phyloP scores from a whole-genome alignment of 2,113 vertebrate genomes.

The Odocoileus hemionus region DNA sequence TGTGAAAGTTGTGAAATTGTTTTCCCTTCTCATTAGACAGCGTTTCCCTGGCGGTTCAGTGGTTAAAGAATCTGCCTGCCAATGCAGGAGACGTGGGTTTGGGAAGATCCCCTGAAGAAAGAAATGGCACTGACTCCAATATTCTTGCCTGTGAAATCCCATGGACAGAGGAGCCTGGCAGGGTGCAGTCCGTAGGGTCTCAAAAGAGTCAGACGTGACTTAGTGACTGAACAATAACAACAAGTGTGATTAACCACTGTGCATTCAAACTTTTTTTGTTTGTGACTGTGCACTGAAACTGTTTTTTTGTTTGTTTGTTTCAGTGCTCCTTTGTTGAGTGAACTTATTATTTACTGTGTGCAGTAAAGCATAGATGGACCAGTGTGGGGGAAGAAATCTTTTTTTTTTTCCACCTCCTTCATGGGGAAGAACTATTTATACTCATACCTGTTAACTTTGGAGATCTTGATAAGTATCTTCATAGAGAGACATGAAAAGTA shows the following conservation, averaged over 20 bases:
- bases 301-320: not conserved
- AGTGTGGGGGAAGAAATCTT: not conserved
- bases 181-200: too few relatives aligned
- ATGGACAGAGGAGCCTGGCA: too few relatives aligned
- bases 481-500: not conserved
- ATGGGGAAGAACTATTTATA: not conserved
- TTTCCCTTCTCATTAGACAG: not conserved
- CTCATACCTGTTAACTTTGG: not conserved
- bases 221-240: too few relatives aligned
- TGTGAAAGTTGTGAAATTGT: not conserved
- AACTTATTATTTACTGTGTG: not conserved
- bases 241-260: not conserved
- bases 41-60: too few relatives aligned
- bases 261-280: not conserved
- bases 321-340: not conserved
- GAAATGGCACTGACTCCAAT: too few relatives aligned
- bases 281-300: too few relatives aligned
- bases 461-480: not conserved
- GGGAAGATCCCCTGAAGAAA: too few relatives aligned
- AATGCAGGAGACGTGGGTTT: too few relatives aligned
- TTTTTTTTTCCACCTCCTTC: not conserved
- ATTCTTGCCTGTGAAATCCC: too few relatives aligned
- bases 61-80: too few relatives aligned
- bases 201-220: too few relatives aligned
- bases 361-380: not conserved